Conservation (phyloP, 2,113 vertebrate species). For the Mellivora capensis region DNA sequence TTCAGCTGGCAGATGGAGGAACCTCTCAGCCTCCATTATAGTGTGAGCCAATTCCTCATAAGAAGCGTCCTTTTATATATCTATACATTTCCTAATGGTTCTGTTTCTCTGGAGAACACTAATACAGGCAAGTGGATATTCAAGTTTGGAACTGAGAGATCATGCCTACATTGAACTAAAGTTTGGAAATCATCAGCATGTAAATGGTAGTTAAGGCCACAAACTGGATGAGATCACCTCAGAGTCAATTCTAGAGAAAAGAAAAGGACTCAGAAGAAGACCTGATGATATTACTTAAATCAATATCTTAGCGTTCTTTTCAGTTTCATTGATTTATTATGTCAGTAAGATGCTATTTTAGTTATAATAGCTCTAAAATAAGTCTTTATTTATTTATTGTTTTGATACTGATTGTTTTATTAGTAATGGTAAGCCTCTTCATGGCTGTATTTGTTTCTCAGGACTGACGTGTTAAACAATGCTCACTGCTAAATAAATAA, state of each 20-base stretch:
- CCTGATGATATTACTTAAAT: neutral
- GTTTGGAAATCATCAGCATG: neutral
- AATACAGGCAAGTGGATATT: neutral
- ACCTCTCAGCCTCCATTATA: neutral
- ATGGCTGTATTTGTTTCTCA: conserved; percentile 68
- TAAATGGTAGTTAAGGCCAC: neutral
- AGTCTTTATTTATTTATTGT: too few relatives aligned
- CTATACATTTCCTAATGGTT: neutral
- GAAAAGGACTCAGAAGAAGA: neutral
- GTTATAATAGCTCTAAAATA: neutral
- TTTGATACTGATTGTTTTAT: conserved; percentile 81
- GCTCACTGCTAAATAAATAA: conserved; percentile 73
- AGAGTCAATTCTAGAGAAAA: neutral
- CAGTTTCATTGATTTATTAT: neutral
- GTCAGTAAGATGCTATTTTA: neutral
- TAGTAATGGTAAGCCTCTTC: conserved; percentile 73
- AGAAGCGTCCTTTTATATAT: neutral
- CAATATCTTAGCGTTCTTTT: neutral
- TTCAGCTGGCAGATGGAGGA: neutral
- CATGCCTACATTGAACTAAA: neutral
- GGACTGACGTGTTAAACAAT: conserved; percentile 74
- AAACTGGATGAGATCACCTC: neutral
- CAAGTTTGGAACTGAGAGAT: neutral
- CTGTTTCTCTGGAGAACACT: neutral
- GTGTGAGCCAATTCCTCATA: neutral